Percentiles rank a stretch among this genome's conserved stretches.
phyloP scores from a whole-genome alignment of 2,797 vertebrate species.

The Cercopithecus hamlyni region DNA sequence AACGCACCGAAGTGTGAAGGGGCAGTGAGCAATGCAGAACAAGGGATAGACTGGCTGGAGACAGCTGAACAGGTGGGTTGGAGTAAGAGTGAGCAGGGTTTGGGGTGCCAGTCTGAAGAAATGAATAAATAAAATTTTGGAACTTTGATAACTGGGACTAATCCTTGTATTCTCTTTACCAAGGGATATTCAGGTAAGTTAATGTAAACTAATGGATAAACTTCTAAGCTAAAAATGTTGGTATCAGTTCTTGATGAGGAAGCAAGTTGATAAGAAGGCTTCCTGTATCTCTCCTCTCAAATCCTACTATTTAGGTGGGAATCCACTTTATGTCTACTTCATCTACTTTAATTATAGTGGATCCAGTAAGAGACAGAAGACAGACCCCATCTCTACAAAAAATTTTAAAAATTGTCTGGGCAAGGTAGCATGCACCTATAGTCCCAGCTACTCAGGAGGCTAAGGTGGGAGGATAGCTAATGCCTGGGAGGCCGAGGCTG shows the following conservation, averaged over 20 bases:
- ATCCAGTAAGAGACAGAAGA: neutral
- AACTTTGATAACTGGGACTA: neutral
- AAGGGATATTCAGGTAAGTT: neutral
- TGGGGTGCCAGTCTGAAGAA: neutral
- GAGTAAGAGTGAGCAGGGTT: neutral
- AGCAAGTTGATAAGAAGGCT: neutral
- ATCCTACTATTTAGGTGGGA: neutral
- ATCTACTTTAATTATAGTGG: neutral
- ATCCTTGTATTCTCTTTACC: neutral
- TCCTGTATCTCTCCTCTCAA: neutral
- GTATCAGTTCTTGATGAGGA: neutral
- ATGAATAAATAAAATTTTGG: neutral
- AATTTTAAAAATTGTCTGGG: too few species aligned
- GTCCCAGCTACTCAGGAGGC: too few species aligned
- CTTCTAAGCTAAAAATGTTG: neutral
- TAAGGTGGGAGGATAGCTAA: too few species aligned
- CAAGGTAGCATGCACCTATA: too few species aligned
- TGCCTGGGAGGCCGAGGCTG: too few species aligned
- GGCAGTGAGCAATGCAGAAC: neutral
- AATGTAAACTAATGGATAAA: neutral
- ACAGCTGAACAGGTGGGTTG: too few species aligned
- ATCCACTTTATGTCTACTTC: neutral
- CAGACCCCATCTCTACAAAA: too few species aligned
- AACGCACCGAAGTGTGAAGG: neutral
- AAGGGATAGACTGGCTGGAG: neutral